phyloP scores from a whole-genome alignment of 1,140 invertebrate species.

The Diuraphis noxia region DNA sequence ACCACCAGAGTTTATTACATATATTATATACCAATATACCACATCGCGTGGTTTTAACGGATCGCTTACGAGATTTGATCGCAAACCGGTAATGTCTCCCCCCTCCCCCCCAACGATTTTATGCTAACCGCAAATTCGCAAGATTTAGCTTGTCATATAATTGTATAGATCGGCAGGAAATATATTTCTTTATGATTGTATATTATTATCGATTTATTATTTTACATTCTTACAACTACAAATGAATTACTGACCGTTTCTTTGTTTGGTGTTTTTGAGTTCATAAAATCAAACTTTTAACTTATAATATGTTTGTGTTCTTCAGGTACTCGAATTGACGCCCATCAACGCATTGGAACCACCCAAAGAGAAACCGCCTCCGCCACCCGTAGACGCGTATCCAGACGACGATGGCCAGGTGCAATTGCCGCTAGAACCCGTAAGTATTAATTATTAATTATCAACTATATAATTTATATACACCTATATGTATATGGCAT shows the following conservation, averaged over 20 bases:
- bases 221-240: no score
- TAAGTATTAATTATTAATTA: not conserved
- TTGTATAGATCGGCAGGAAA: no score
- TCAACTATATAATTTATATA: not conserved
- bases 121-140: not conserved
- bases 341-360: constrained; percentile 65
- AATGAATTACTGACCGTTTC: not conserved
- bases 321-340: constrained; percentile 39
- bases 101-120: not conserved
- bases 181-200: no score
- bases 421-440: constrained; percentile 55
- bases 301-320: not conserved
- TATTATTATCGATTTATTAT: no score
- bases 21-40: not conserved
- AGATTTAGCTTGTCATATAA: not conserved
- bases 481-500: not conserved
- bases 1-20: not conserved
- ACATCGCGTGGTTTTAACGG: not conserved
- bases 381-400: constrained; percentile 71
- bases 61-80: not conserved
- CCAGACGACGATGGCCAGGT: constrained; percentile 61
- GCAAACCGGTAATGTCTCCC: not conserved
- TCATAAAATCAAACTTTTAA: not conserved
- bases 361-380: constrained; percentile 83
- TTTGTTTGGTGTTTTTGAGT: not conserved